Percentiles rank a stretch among this genome's conserved stretches.
Conservation (phyloP, 2,888 invertebrate species). For the Cheilosia soror region DNA sequence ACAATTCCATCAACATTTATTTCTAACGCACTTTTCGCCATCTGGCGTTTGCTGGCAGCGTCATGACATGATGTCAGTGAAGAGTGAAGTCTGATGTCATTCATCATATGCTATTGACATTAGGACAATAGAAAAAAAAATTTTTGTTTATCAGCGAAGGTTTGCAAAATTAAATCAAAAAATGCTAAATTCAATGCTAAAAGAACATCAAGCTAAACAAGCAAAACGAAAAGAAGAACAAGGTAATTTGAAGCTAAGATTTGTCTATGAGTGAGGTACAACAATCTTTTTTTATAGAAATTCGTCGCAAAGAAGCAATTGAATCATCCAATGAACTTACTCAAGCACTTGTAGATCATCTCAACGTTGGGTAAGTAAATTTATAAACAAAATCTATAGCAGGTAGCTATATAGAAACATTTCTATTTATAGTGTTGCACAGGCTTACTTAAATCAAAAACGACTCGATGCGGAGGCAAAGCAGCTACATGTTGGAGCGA, state of each 20-base stretch:
- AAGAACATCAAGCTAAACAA: conserved; percentile 94
- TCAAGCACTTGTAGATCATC: conserved; percentile 96
- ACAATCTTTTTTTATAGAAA: conserved; percentile 86
- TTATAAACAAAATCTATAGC: background rate
- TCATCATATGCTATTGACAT: conserved; percentile 19
- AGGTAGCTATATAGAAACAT: background rate
- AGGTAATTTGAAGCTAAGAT: conserved; percentile 85
- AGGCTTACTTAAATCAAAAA: conserved; percentile 99
- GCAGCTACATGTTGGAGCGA: conserved; percentile 95
- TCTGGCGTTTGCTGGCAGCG: background rate
- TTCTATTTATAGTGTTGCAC: conserved; percentile 89
- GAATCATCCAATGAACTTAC: conserved; percentile 96
- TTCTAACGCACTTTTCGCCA: background rate
- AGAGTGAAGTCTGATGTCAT: background rate
- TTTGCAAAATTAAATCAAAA: conserved; percentile 76
- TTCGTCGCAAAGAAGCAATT: conserved; percentile 96
- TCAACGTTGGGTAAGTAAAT: conserved; percentile 94
- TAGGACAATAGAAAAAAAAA: background rate
- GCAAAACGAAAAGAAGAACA: conserved; percentile 91
- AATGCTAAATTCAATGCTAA: conserved; percentile 93
- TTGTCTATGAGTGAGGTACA: background rate
- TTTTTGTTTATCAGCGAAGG: conserved; percentile 5
- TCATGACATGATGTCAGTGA: background rate
- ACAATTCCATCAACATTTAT: no score
- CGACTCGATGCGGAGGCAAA: conserved; percentile 98